A percentile compares a stretch with the other conserved stretches of the same genome.
phyloP scores from a whole-genome alignment of 2,888 invertebrate genomes.

The Gymnoscelis rufifasciata region DNA sequence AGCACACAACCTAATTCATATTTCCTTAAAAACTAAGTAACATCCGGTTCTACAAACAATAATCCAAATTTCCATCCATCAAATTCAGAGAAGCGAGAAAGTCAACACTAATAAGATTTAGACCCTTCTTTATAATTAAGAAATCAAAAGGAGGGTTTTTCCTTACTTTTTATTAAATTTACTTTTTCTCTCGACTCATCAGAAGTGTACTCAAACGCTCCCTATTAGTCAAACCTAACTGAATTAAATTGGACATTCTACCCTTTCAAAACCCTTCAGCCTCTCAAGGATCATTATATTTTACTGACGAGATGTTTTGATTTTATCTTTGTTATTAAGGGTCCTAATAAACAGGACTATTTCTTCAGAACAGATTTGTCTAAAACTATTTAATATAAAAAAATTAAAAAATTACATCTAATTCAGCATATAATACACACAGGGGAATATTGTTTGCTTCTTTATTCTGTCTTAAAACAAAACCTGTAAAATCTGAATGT shows the following conservation, averaged over 20 bases:
- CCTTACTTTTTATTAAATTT: conserved; percentile 25
- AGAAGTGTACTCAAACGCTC: conserved; percentile 24
- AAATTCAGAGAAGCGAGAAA: conserved; percentile 10
- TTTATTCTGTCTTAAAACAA: no score
- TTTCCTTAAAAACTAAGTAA: background rate
- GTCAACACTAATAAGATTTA: conserved; percentile 16
- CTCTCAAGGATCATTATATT: conserved; percentile 9
- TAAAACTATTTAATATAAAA: no score
- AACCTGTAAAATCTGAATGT: no score
- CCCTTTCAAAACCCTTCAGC: conserved; percentile 30
- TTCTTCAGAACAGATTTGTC: no score
- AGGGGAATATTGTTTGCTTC: no score
- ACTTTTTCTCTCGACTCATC: conserved; percentile 28
- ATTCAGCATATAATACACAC: no score
- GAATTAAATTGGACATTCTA: conserved; percentile 39
- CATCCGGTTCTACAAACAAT: conserved; percentile 1
- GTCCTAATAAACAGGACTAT: no score
- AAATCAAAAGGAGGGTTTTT: conserved; percentile 17
- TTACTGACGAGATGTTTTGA: background rate
- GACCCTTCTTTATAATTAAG: conserved; percentile 14
- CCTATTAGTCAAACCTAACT: conserved; percentile 37
- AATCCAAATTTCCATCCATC: conserved; percentile 11
- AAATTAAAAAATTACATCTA: no score
- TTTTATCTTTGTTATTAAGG: background rate
- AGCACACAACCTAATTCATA: background rate